Percentiles rank a stretch among this genome's conserved stretches.
These are phyloP conservation scores for Antitype chi DNA, from an alignment of 2,888 invertebrate genomes.

Conservation along the genomic window DNA sequence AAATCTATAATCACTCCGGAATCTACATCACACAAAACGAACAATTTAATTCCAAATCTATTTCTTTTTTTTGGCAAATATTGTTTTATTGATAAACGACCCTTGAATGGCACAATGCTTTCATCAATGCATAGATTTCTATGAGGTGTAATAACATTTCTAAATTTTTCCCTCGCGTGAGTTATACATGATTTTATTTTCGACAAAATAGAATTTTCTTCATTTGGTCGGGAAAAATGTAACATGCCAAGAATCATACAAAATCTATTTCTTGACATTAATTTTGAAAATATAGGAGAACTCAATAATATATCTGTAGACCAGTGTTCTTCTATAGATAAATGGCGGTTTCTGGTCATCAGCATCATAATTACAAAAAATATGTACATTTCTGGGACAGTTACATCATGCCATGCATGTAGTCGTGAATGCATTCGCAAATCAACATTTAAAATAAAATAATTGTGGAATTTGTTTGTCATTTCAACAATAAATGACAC, in stretches of 20 bases:
- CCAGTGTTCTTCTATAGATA: conserved; percentile 22
- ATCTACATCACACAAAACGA: conserved; percentile 54
- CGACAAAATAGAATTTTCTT: conserved; percentile 35
- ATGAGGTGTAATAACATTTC: conserved; percentile 33
- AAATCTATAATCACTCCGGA: conserved; percentile 55
- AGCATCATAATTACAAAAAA: conserved; percentile 57
- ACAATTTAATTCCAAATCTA: conserved; percentile 22
- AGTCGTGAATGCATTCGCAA: conserved; percentile 50
- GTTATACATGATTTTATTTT: conserved; percentile 26
- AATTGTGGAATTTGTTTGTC: conserved; percentile 36
- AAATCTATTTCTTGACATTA: conserved; percentile 52
- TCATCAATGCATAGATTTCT: conserved; percentile 50
- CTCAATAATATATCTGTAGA: conserved; percentile 30
- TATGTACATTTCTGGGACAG: conserved; percentile 49
- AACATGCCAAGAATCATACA: conserved; percentile 57
- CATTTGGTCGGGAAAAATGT: conserved; percentile 27
- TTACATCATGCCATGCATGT: conserved; percentile 50
- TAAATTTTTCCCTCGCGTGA: conserved; percentile 43
- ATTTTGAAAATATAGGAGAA: conserved; percentile 52
- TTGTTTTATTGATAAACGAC: conserved; percentile 48
- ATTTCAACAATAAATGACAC: conserved; percentile 35
- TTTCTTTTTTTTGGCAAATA: conserved; percentile 55
- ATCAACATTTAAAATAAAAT: conserved; percentile 36
- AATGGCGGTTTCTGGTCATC: conserved; percentile 53
- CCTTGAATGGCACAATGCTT: conserved; percentile 53